Evolutionary conservation across 2,113 vertebrate genomes (phyloP).

Genomic region (Hemibagrus wyckioides): DNA sequence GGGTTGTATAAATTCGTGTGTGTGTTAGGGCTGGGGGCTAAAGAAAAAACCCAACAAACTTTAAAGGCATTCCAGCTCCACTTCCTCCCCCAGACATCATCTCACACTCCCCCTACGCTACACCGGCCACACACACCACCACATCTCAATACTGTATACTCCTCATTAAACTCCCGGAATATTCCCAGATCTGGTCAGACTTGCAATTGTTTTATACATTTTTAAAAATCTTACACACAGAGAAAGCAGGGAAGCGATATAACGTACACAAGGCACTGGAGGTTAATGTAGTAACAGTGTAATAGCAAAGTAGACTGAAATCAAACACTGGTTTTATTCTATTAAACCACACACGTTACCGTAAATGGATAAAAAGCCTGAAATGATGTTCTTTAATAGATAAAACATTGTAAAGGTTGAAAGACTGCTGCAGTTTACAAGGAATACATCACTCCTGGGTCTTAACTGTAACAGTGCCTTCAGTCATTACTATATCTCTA

Average conservation of each 20-base stretch:
- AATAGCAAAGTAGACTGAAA: background rate
- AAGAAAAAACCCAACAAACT: slow-evolving; percentile 18
- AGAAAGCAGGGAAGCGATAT: background rate
- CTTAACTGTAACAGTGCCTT: too few species aligned
- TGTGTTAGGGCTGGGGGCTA: background rate
- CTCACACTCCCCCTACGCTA: background rate
- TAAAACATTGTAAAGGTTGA: too few species aligned
- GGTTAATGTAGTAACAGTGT: background rate
- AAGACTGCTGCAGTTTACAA: too few species aligned
- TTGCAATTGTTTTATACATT: background rate
- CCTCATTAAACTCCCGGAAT: background rate
- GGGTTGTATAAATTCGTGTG: background rate
- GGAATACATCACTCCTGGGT: too few species aligned
- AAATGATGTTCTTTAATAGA: too few species aligned
- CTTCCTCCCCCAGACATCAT: slow-evolving; percentile 16
- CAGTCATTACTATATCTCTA: too few species aligned
- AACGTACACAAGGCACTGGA: background rate
- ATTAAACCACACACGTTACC: too few species aligned
- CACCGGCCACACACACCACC: background rate
- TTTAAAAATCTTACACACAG: background rate
- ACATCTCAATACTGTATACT: background rate
- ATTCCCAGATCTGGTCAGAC: background rate
- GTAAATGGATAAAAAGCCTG: too few species aligned
- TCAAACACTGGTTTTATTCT: background rate
- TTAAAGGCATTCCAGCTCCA: slow-evolving; percentile 51